Evolutionary conservation across 1,140 invertebrate species (phyloP).

Genomic region (Tetranychus urticae): DNA sequence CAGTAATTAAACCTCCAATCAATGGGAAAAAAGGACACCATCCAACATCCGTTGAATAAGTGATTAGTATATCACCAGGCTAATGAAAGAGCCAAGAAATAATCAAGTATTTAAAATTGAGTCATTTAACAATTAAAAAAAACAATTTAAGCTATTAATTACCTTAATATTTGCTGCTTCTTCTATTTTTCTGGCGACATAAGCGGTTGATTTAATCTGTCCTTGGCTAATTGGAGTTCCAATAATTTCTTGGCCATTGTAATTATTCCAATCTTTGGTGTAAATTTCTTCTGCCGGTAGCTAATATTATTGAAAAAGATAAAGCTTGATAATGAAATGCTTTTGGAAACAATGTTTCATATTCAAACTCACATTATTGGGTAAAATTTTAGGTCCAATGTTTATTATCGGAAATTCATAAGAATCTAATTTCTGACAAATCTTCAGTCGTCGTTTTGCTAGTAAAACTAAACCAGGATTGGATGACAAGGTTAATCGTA

Average conservation of each 20-base stretch:
- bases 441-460: slow-evolving; percentile 32
- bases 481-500: slow-evolving; percentile 26
- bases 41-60: slow-evolving; percentile 50
- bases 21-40: slow-evolving; percentile 70
- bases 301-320: background rate
- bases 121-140: background rate
- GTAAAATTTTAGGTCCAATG: slow-evolving; percentile 21
- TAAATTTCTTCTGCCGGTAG: background rate
- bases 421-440: slow-evolving; percentile 29
- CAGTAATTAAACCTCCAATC: slow-evolving; percentile 49
- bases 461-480: slow-evolving; percentile 34
- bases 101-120: background rate
- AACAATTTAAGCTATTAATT: background rate
- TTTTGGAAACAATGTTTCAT: background rate
- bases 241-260: slow-evolving; percentile 16
- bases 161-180: slow-evolving; percentile 23
- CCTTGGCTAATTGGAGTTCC: slow-evolving; percentile 47
- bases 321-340: too few species aligned
- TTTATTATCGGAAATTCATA: slow-evolving; percentile 37
- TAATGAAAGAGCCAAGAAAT: slow-evolving; percentile 7
- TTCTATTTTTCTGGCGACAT: slow-evolving; percentile 31
- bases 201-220: slow-evolving; percentile 34
- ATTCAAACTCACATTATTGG: slow-evolving; percentile 1
- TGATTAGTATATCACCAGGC: slow-evolving; percentile 49
- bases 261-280: background rate